Percentiles rank a stretch among this genome's conserved stretches.
These are phyloP conservation scores for Hyles lineata DNA, from an alignment of 2,888 invertebrate genomes.

Conservation along the genomic window DNA sequence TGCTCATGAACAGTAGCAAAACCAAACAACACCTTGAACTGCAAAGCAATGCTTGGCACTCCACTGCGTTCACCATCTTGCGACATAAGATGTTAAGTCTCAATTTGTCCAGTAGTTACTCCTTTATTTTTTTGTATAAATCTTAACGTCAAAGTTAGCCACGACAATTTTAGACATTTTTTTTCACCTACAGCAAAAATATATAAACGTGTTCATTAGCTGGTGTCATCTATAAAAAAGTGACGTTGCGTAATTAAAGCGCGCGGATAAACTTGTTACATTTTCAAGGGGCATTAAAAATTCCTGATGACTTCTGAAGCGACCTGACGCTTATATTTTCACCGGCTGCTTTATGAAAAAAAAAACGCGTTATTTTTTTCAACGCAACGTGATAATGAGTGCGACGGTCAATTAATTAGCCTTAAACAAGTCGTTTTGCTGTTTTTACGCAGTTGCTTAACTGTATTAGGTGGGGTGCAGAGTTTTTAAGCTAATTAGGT, in stretches of 20 bases:
- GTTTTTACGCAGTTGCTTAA: slow-evolving; percentile 26
- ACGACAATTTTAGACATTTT: neutral
- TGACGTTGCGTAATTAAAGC: slow-evolving; percentile 41
- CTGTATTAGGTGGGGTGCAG: slow-evolving; percentile 33
- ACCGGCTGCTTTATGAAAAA: slow-evolving; percentile 37
- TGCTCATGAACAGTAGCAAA: no score
- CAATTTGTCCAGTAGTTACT: no score
- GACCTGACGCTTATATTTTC: slow-evolving; percentile 50
- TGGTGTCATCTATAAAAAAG: slow-evolving; percentile 34
- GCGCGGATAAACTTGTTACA: slow-evolving; percentile 56
- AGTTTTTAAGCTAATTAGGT: slow-evolving; percentile 40
- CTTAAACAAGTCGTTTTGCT: slow-evolving; percentile 37
- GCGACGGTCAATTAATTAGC: slow-evolving; percentile 46
- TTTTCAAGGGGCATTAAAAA: slow-evolving; percentile 53
- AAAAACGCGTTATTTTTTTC: slow-evolving; percentile 45
- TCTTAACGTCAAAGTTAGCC: neutral
- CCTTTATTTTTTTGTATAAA: neutral
- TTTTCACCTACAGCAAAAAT: slow-evolving; percentile 1
- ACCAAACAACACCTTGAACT: no score
- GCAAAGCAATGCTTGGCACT: no score
- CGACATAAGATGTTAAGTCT: no score
- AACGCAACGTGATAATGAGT: slow-evolving; percentile 52
- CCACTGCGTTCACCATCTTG: no score
- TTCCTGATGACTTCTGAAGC: slow-evolving; percentile 50
- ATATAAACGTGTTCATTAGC: slow-evolving; percentile 29